phyloP scores from a whole-genome alignment of 2,888 invertebrate genomes.

The Agrotis exclamationis region DNA sequence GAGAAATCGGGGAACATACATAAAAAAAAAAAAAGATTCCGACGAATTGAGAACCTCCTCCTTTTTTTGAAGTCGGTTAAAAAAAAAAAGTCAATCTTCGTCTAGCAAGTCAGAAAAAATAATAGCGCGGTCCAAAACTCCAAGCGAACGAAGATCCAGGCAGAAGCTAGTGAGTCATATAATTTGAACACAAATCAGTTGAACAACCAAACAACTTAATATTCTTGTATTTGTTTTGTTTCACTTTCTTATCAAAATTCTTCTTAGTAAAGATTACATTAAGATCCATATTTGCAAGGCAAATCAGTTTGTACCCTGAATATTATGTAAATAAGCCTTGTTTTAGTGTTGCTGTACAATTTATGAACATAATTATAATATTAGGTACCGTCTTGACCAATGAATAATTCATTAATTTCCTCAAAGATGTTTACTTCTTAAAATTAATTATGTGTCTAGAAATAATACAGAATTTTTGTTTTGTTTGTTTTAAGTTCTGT shows the following conservation, averaged over 20 bases:
- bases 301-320: slow-evolving; percentile 11
- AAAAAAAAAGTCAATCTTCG: no score
- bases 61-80: no score
- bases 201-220: no score
- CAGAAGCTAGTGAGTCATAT: neutral
- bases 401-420: neutral
- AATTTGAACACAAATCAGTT: slow-evolving; percentile 3
- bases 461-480: neutral
- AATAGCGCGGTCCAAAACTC: no score
- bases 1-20: no score
- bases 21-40: no score
- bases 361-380: slow-evolving; percentile 4
- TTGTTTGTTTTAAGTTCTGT: neutral
- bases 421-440: neutral
- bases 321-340: slow-evolving; percentile 9
- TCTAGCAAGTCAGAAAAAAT: no score
- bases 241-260: slow-evolving; percentile 15
- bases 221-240: neutral
- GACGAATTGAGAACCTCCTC: no score
- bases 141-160: no score
- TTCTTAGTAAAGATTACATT: neutral
- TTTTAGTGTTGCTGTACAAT: neutral
- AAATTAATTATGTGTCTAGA: neutral
- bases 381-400: neutral
- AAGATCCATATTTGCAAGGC: slow-evolving; percentile 19